phyloP scores from a whole-genome alignment of 2,797 vertebrate genomes.

The Lithobates pipiens region DNA sequence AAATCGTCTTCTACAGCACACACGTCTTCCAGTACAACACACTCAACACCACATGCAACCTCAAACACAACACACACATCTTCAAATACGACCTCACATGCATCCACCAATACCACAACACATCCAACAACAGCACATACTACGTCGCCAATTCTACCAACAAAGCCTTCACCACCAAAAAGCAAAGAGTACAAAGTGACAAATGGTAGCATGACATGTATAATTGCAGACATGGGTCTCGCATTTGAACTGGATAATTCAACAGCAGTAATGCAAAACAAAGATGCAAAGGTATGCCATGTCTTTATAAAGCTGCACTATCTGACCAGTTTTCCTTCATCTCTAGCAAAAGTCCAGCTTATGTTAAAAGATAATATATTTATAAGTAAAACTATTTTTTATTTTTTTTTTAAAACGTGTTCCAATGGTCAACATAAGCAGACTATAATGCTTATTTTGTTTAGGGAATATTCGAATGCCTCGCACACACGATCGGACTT shows the following conservation, averaged over 20 bases:
- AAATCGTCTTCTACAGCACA: not conserved
- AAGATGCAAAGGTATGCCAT: not conserved
- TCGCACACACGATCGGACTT: no score
- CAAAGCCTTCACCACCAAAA: slow-evolving; percentile 62
- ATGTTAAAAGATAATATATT: no score
- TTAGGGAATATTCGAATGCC: no score
- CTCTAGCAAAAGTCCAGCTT: no score
- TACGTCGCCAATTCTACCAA: slow-evolving; percentile 62
- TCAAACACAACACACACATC: accelerated
- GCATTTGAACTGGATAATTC: slow-evolving; percentile 65
- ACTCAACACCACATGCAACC: not conserved
- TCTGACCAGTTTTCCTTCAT: no score
- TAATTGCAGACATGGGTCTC: slow-evolving; percentile 74
- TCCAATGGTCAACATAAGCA: no score
- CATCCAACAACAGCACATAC: accelerated
- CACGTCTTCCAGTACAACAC: not conserved
- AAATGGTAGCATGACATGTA: slow-evolving; percentile 66
- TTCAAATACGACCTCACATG: not conserved
- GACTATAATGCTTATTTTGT: no score
- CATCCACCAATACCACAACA: not conserved
- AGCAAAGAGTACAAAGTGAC: slow-evolving; percentile 71
- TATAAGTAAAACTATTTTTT: no score
- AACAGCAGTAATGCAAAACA: not conserved
- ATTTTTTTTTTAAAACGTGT: no score
- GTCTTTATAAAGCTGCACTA: not conserved